Conservation (phyloP, 2,797 vertebrate species). For the Gallinago solitaria region DNA sequence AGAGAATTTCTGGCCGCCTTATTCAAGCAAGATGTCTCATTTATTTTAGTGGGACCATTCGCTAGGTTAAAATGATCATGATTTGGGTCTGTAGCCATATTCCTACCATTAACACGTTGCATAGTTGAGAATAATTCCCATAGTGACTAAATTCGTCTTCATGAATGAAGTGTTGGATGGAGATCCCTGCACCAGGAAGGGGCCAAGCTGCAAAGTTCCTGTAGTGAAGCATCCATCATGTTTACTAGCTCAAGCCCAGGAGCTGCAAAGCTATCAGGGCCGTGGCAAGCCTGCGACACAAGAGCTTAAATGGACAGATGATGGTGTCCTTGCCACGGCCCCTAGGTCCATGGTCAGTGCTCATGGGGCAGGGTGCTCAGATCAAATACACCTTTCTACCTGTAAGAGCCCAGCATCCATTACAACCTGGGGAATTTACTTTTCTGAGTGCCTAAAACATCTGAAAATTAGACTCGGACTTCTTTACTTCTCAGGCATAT, state of each 20-base stretch:
- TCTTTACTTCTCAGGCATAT: not conserved
- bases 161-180: not conserved
- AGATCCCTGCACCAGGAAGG: not conserved
- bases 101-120: not conserved
- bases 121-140: not conserved
- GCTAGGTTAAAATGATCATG: not conserved
- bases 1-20: not conserved
- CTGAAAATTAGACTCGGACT: not conserved
- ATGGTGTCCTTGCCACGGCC: fast-evolving
- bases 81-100: not conserved
- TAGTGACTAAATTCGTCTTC: not conserved
- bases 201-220: not conserved
- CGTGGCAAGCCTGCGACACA: not conserved
- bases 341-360: not conserved
- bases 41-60: not conserved
- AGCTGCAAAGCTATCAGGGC: not conserved
- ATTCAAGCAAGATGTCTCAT: not conserved
- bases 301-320: not conserved
- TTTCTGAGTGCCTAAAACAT: not conserved
- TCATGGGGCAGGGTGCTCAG: not conserved
- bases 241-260: not conserved
- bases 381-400: not conserved
- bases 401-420: not conserved
- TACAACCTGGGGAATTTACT: not conserved
- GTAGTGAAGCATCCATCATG: not conserved